Evolutionary conservation across 2,113 vertebrate species (phyloP).

Genomic region (Tupaia chinensis): DNA sequence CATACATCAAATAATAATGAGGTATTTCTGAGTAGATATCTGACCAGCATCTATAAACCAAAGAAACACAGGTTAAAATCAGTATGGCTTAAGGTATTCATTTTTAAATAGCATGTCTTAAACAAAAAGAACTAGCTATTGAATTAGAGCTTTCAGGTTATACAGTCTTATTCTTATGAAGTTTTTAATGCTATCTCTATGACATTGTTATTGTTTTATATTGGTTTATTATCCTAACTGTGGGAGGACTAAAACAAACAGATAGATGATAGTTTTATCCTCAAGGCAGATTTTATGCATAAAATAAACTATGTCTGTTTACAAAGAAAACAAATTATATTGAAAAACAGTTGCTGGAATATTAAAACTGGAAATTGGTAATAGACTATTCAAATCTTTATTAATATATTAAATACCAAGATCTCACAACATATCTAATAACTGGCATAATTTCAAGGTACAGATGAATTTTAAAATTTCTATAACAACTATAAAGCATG

Average conservation of each 20-base stretch:
- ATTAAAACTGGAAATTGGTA: background rate
- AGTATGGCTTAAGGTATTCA: background rate
- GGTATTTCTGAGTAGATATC: constrained; percentile 19
- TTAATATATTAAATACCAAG: constrained; percentile 6
- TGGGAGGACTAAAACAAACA: constrained; percentile 45
- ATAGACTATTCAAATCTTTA: background rate
- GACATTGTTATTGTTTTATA: background rate
- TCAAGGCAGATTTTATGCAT: background rate
- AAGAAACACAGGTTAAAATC: constrained; percentile 3
- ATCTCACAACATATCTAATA: background rate
- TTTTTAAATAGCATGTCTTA: background rate
- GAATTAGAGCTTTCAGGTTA: constrained; percentile 6
- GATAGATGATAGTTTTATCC: background rate
- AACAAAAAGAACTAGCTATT: background rate
- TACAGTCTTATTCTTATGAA: background rate
- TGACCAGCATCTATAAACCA: background rate
- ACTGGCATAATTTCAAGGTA: constrained; percentile 21
- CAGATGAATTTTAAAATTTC: constrained; percentile 13
- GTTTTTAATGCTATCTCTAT: background rate
- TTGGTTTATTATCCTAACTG: constrained; percentile 34
- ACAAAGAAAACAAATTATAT: constrained; percentile 19
- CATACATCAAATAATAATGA: background rate
- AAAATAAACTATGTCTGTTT: constrained; percentile 2
- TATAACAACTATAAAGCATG: background rate
- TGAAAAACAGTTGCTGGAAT: constrained; percentile 34